Evolutionary conservation across 53 echinoderm and acorn worm genomes (phyloP).

Genomic region (Astropecten irregularis): DNA sequence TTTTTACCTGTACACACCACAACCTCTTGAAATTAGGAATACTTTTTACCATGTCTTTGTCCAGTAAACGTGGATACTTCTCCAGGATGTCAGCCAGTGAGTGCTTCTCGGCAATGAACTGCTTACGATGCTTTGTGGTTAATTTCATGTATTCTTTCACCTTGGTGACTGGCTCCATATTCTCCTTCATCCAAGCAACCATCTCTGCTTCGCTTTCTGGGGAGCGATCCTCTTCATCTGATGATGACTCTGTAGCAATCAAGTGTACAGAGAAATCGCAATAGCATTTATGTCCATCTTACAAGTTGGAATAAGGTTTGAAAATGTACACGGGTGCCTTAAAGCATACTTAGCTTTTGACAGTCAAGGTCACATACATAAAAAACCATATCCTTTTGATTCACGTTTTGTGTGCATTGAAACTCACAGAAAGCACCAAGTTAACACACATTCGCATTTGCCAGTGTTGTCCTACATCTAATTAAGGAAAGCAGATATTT

Average conservation of each 20-base stretch:
- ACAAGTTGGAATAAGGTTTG: too few relatives aligned
- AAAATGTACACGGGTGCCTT: too few relatives aligned
- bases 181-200: conserved; percentile 12
- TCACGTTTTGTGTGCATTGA: not conserved
- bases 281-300: too few relatives aligned
- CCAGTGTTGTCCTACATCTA: not conserved
- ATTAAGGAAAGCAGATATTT: too few relatives aligned
- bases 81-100: not conserved
- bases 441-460: not conserved
- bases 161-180: conserved; percentile 7
- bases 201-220: not conserved
- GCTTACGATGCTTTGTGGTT: not conserved
- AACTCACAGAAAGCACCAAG: not conserved
- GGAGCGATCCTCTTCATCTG: too few relatives aligned
- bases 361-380: not conserved
- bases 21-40: not conserved
- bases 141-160: conserved; percentile 15
- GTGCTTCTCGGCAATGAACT: conserved; percentile 8
- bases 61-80: not conserved
- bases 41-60: conserved; percentile 8
- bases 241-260: too few relatives aligned
- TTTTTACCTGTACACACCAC: not conserved
- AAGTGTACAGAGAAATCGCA: too few relatives aligned
- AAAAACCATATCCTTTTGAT: not conserved
- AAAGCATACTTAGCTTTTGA: not conserved